Conservation (phyloP, 30 jellyfish, hydroid and myxozoan genomes). For the Euphysa ruthae region DNA sequence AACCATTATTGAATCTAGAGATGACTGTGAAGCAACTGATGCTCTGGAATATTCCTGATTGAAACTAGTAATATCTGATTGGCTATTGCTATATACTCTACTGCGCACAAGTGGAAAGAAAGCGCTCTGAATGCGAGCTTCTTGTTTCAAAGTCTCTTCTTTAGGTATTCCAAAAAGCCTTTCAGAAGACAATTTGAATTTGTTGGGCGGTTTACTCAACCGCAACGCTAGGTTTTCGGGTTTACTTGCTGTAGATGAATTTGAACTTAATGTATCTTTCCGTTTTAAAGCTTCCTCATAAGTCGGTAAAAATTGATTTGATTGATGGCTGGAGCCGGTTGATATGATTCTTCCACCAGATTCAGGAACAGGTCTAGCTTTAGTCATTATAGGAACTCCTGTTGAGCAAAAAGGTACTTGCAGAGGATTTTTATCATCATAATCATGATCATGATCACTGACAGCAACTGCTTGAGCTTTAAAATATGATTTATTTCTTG, state of each 20-base stretch:
- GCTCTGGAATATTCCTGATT: constrained; percentile 14
- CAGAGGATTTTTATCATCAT: too few species aligned
- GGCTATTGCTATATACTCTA: neutral
- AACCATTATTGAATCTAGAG: constrained; percentile 71
- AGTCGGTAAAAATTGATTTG: constrained; percentile 29
- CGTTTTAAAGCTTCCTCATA: constrained; percentile 64
- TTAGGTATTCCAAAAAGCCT: neutral
- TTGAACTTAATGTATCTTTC: constrained; percentile 23
- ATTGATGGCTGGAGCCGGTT: too few species aligned
- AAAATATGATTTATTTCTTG: constrained; percentile 41
- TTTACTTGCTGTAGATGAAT: neutral
- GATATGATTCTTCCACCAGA: neutral
- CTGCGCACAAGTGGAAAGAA: neutral
- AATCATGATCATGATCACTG: too few species aligned
- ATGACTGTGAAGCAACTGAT: constrained; percentile 76
- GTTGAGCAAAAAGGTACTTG: neutral
- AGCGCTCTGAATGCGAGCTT: neutral
- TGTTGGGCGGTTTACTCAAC: neutral
- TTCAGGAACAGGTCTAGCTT: constrained; percentile 43
- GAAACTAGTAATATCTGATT: neutral
- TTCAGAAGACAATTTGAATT: constrained; percentile 11
- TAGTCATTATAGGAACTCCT: constrained; percentile 50
- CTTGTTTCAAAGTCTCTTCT: neutral
- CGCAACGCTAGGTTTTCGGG: too few species aligned
- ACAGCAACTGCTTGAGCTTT: too few species aligned